These are phyloP conservation scores for Excalfactoria chinensis DNA, from an alignment of 2,113 vertebrate species.

Conservation along the genomic window DNA sequence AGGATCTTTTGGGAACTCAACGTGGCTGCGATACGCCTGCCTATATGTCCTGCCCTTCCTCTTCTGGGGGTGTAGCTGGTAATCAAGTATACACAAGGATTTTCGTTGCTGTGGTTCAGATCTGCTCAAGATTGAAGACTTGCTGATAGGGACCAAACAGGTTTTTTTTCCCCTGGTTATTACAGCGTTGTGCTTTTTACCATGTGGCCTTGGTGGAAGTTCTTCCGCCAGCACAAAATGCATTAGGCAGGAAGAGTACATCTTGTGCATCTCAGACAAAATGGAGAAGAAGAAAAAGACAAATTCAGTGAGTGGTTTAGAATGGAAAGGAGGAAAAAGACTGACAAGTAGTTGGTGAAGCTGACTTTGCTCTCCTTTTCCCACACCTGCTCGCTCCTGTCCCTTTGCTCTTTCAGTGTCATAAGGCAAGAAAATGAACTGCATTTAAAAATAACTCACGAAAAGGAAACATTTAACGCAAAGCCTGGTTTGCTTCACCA, in stretches of 20 bases:
- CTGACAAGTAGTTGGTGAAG: not conserved
- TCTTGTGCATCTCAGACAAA: not conserved
- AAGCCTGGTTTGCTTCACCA: not conserved
- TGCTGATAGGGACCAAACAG: not conserved
- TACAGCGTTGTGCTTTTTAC: not conserved
- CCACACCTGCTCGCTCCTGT: not conserved
- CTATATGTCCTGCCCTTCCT: not conserved
- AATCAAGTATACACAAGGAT: not conserved
- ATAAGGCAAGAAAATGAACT: not conserved
- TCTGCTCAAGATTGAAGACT: not conserved
- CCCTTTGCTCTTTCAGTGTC: not conserved
- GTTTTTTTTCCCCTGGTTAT: not conserved
- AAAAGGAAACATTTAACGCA: not conserved
- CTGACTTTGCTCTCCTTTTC: not conserved
- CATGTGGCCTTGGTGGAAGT: not conserved
- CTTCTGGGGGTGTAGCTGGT: not conserved
- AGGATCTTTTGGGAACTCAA: not conserved
- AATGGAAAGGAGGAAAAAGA: not conserved
- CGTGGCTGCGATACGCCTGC: not conserved
- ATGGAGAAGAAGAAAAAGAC: accelerated
- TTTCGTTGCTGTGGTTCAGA: not conserved
- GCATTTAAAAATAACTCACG: not conserved
- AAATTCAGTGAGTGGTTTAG: not conserved
- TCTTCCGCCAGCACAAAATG: not conserved
- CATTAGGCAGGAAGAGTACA: not conserved